Evolutionary conservation across 2,797 vertebrate genomes (phyloP).

Genomic region (Taeniopygia guttata): DNA sequence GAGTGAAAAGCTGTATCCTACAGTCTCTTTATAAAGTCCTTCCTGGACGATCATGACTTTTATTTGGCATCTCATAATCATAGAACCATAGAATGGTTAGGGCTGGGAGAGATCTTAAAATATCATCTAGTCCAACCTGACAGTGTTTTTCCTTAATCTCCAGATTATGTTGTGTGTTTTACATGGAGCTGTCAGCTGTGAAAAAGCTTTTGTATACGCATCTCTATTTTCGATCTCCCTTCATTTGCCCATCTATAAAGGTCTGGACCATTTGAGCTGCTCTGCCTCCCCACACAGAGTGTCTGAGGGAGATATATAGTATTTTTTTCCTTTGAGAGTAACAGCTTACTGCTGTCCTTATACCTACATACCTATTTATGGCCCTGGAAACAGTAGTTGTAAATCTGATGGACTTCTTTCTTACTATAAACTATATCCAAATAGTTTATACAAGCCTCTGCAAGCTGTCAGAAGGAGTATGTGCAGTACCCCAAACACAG

Average conservation of each 20-base stretch:
- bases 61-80: neutral
- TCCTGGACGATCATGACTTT: neutral
- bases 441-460: slow-evolving; percentile 66
- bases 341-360: neutral
- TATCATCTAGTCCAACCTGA: neutral
- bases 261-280: neutral
- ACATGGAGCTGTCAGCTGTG: neutral
- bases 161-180: neutral
- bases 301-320: neutral
- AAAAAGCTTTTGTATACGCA: neutral
- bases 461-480: slow-evolving; percentile 47
- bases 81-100: neutral
- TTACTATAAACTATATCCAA: slow-evolving; percentile 59
- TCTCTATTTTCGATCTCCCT: neutral
- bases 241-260: neutral
- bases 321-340: neutral
- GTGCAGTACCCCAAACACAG: slow-evolving; percentile 13
- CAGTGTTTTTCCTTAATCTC: neutral
- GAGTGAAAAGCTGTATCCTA: neutral
- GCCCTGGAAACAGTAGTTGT: slow-evolving; percentile 58
- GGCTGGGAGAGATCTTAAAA: neutral
- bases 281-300: neutral
- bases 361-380: slow-evolving; percentile 61
- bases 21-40: neutral
- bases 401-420: slow-evolving; percentile 41